Evolutionary conservation across 2,797 vertebrate species (phyloP).

Genomic region (Taenioides sp.): DNA sequence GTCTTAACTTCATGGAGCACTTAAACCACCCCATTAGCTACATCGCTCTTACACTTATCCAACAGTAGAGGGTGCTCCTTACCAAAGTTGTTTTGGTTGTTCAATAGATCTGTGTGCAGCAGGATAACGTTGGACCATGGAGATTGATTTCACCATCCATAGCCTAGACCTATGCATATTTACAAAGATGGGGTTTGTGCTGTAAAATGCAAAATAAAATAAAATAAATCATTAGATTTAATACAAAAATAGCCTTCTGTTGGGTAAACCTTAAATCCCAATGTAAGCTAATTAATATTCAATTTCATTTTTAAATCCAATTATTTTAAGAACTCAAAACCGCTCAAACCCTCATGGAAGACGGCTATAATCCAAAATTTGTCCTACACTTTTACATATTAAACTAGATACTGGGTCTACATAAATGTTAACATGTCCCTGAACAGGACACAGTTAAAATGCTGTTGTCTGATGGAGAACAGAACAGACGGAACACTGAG

Average conservation of each 20-base stretch:
- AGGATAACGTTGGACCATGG: neutral
- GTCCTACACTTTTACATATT: neutral
- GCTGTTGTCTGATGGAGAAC: neutral
- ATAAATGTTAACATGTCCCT: neutral
- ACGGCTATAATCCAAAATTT: too few species aligned
- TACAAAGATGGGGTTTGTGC: neutral
- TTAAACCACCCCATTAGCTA: neutral
- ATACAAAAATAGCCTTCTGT: too few species aligned
- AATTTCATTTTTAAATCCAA: too few species aligned
- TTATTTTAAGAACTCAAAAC: too few species aligned
- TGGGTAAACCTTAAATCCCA: too few species aligned
- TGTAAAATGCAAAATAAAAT: neutral
- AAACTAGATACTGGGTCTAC: neutral
- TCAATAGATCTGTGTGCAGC: neutral
- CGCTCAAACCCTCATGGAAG: too few species aligned
- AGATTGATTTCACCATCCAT: neutral
- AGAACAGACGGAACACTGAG: neutral
- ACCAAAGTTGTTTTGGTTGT: constrained; percentile 2
- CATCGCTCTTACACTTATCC: neutral
- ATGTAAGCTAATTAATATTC: too few species aligned
- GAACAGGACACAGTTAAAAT: neutral
- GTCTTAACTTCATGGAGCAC: too few species aligned
- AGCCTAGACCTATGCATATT: neutral
- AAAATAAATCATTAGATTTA: too few species aligned
- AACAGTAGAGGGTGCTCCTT: constrained; percentile 61